These are phyloP conservation scores for Apogon hyalosoma DNA, from an alignment of 2,797 vertebrate species.

Conservation along the genomic window DNA sequence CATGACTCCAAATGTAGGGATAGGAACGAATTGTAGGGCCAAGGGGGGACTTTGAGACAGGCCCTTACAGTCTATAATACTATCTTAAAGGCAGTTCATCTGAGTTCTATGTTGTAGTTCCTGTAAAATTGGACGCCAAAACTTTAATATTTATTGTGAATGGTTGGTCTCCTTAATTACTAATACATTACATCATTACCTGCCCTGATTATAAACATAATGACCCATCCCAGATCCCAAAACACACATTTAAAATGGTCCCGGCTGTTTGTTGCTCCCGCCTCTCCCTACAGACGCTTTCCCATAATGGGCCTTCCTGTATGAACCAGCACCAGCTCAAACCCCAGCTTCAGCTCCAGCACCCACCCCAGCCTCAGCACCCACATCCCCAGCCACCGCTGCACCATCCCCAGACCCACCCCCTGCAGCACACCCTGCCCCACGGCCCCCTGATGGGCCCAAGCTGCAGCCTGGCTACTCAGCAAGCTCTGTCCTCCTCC, in stretches of 20 bases:
- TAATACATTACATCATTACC: no score
- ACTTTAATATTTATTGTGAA: no score
- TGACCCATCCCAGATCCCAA: background rate
- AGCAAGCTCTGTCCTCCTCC: conserved; percentile 92
- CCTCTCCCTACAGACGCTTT: conserved; percentile 88
- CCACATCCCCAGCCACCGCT: conserved; percentile 88
- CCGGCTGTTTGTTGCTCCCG: conserved; percentile 50
- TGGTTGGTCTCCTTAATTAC: no score
- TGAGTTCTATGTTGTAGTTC: no score
- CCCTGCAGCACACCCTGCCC: conserved; percentile 73
- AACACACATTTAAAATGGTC: conserved; percentile 30
- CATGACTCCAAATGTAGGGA: no score
- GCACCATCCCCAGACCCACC: conserved; percentile 88
- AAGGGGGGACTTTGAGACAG: no score
- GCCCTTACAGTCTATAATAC: no score
- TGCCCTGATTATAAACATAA: no score
- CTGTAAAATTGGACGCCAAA: no score
- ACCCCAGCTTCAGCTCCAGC: conserved; percentile 85
- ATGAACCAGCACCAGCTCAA: conserved; percentile 88
- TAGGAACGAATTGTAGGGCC: no score
- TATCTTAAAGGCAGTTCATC: no score
- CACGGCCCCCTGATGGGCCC: conserved; percentile 73
- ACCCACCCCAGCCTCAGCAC: conserved; percentile 91
- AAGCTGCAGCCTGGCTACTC: conserved; percentile 80
- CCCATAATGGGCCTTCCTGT: conserved; percentile 88